phyloP scores from a whole-genome alignment of 2,113 vertebrate species.

The Chlamydotis undulata region DNA sequence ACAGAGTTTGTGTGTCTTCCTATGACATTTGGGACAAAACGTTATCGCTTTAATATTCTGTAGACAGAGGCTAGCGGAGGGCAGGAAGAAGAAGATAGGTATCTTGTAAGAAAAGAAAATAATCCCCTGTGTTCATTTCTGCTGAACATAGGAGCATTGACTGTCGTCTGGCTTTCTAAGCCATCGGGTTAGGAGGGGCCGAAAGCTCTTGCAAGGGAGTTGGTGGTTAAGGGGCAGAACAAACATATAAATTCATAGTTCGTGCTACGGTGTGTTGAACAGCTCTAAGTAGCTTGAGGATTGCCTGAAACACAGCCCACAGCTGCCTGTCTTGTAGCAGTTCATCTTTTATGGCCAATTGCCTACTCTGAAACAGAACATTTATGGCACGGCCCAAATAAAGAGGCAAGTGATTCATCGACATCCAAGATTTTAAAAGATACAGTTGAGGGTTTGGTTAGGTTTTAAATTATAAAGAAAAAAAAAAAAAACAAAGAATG shows the following conservation, averaged over 20 bases:
- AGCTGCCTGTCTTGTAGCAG: conserved; percentile 4
- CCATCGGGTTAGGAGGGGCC: not conserved
- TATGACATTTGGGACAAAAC: not conserved
- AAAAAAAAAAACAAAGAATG: too few relatives aligned
- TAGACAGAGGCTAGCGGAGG: not conserved
- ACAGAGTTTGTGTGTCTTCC: not conserved
- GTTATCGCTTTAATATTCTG: not conserved
- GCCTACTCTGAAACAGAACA: not conserved
- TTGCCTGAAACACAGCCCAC: conserved; percentile 7
- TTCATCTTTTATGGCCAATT: conserved; percentile 13
- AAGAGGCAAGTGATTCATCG: conserved; percentile 3
- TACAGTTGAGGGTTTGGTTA: not conserved
- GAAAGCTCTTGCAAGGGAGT: not conserved
- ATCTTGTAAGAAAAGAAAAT: not conserved
- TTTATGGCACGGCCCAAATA: not conserved
- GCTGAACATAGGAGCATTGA: not conserved
- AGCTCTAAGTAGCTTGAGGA: not conserved
- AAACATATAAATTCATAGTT: not conserved
- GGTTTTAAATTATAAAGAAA: not conserved
- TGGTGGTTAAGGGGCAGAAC: conserved; percentile 12
- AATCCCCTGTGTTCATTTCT: not conserved
- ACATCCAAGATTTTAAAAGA: not conserved
- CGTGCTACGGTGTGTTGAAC: conserved; percentile 3
- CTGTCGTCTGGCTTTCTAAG: not conserved
- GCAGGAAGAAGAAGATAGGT: not conserved